These are phyloP conservation scores for Ceratina japonica DNA, from an alignment of 1,140 invertebrate genomes.

Conservation along the genomic window DNA sequence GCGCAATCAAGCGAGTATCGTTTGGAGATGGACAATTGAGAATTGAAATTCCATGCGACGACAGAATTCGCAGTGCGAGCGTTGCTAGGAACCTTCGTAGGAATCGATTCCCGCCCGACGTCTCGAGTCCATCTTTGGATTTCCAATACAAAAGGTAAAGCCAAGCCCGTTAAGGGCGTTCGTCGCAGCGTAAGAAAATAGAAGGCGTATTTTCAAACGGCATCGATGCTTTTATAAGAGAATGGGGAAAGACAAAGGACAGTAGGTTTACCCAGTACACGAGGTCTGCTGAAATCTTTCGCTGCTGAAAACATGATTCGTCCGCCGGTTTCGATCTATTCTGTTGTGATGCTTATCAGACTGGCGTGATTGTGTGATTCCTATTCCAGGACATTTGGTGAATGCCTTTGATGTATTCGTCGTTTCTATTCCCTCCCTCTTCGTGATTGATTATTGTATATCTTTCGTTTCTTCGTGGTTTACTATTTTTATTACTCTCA, in stretches of 20 bases:
- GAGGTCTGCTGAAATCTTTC: constrained; percentile 2
- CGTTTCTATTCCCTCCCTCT: no score
- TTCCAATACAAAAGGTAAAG: background rate
- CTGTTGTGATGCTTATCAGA: background rate
- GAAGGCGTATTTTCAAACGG: constrained; percentile 17
- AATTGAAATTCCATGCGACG: background rate
- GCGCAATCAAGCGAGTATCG: no score
- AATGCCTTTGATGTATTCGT: no score
- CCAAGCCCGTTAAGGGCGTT: constrained; percentile 27
- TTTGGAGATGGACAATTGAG: no score
- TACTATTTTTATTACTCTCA: no score
- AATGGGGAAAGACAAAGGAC: background rate
- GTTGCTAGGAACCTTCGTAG: background rate
- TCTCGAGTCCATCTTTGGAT: constrained; percentile 32
- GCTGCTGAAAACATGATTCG: constrained; percentile 5
- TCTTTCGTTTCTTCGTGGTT: no score
- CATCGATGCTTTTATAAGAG: constrained; percentile 34
- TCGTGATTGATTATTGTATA: no score
- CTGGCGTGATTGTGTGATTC: no score
- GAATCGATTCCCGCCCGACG: constrained; percentile 29
- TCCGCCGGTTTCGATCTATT: background rate
- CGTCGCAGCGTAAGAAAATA: constrained; percentile 38
- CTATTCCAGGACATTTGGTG: no score
- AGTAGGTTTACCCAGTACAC: constrained; percentile 3
- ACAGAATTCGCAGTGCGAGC: constrained; percentile 29